phyloP scores from a whole-genome alignment of 2,888 invertebrate species.

The Notodromas monacha region DNA sequence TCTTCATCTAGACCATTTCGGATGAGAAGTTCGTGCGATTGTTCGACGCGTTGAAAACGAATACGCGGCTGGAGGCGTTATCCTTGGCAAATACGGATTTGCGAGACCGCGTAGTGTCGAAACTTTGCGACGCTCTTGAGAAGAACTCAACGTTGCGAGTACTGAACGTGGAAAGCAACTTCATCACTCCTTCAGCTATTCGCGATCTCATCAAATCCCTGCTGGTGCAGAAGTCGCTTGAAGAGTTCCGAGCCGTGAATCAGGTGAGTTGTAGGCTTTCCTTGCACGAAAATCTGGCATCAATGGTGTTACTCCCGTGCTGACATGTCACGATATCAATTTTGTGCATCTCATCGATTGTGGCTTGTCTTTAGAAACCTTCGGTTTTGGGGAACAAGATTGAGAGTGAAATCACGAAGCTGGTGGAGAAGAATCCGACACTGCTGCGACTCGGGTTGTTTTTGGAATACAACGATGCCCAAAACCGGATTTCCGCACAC shows the following conservation, averaged over 20 bases:
- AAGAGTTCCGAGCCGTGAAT: slow-evolving; percentile 86
- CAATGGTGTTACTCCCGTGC: no score
- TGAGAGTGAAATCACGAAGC: slow-evolving; percentile 87
- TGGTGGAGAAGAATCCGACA: slow-evolving; percentile 77
- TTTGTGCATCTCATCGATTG: no score
- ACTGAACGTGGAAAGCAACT: slow-evolving; percentile 82
- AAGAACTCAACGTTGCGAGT: slow-evolving; percentile 44
- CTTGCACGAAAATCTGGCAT: no score
- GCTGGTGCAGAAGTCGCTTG: slow-evolving; percentile 47
- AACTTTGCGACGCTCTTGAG: slow-evolving; percentile 46
- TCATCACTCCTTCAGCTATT: slow-evolving; percentile 59
- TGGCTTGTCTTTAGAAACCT: no score
- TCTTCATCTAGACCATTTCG: slow-evolving; percentile 71
- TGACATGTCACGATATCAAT: no score
- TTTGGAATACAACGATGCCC: slow-evolving; percentile 64
- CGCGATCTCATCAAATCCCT: slow-evolving; percentile 54
- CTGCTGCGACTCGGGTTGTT: slow-evolving; percentile 74
- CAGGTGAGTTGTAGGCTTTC: no score
- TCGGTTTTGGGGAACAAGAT: slow-evolving; percentile 89
- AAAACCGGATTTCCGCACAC: slow-evolving; percentile 15
- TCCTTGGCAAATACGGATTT: slow-evolving; percentile 77
- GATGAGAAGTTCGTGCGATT: slow-evolving; percentile 71
- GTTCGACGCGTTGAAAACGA: slow-evolving; percentile 52
- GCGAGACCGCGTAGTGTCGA: slow-evolving; percentile 49
- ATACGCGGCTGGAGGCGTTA: slow-evolving; percentile 64